Percentiles rank a stretch among this genome's conserved stretches.
Evolutionary conservation across 2,888 invertebrate species (phyloP).

Genomic region (Tipula unca): DNA sequence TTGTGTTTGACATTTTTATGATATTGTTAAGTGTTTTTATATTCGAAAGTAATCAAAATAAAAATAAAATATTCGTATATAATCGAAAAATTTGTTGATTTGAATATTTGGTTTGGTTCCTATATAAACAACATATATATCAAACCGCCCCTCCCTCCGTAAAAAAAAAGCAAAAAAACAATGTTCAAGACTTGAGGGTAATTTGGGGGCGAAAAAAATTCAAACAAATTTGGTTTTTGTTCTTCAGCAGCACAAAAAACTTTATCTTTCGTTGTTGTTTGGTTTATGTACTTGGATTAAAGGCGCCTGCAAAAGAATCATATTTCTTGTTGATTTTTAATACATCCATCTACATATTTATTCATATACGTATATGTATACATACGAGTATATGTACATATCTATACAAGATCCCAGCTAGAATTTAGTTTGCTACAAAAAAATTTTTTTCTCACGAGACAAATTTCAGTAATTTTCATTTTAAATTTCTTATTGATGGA

Average conservation of each 20-base stretch:
- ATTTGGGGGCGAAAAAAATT: neutral
- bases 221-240: neutral
- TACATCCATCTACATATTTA: neutral
- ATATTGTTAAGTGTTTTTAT: neutral
- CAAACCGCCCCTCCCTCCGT: neutral
- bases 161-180: neutral
- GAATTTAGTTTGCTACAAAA: neutral
- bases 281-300: neutral
- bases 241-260: neutral
- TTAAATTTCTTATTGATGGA: constrained; percentile 14
- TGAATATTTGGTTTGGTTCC: neutral
- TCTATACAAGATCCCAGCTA: neutral
- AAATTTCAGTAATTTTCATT: constrained; percentile 14
- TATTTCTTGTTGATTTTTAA: neutral
- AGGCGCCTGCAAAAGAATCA: neutral
- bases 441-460: neutral
- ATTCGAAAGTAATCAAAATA: neutral
- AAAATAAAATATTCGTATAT: neutral
- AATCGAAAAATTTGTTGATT: neutral
- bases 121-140: neutral
- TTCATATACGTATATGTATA: neutral
- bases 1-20: neutral
- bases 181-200: neutral
- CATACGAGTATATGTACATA: neutral
- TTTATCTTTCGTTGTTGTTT: neutral